These are phyloP conservation scores for Phrixothrix hirtus DNA, from an alignment of 2,888 invertebrate genomes.

Conservation along the genomic window DNA sequence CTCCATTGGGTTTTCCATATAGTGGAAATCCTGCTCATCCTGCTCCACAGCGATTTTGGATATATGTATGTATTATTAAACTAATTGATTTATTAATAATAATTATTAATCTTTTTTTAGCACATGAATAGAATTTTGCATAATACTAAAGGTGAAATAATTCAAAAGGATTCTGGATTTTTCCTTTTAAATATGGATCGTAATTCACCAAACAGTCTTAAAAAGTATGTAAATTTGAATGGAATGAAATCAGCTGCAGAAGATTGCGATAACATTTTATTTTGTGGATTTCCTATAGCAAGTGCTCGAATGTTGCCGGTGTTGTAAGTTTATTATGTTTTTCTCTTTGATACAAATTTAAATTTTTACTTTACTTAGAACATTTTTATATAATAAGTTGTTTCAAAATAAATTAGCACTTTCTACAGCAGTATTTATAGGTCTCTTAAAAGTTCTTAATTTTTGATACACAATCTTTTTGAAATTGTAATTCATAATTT, in stretches of 20 bases:
- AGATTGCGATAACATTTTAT: slow-evolving; percentile 24
- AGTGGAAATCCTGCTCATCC: slow-evolving; percentile 61
- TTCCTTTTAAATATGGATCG: slow-evolving; percentile 49
- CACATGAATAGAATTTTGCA: slow-evolving; percentile 45
- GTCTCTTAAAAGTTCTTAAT: too few relatives aligned
- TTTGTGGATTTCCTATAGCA: slow-evolving; percentile 49
- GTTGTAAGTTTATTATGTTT: slow-evolving; percentile 36
- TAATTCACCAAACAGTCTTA: slow-evolving; percentile 47
- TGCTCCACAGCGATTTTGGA: slow-evolving; percentile 66
- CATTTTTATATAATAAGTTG: too few relatives aligned
- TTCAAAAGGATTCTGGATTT: slow-evolving; percentile 47
- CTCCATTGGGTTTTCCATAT: slow-evolving; percentile 73
- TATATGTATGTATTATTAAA: slow-evolving; percentile 3
- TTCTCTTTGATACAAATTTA: slow-evolving; percentile 4
- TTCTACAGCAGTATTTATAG: too few relatives aligned
- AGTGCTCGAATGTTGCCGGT: slow-evolving; percentile 43
- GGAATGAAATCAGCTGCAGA: background rate
- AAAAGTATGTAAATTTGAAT: slow-evolving; percentile 33
- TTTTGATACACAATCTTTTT: too few relatives aligned
- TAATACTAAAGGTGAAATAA: slow-evolving; percentile 38
- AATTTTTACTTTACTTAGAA: background rate
- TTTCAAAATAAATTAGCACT: too few relatives aligned
- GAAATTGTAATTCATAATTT: too few relatives aligned
- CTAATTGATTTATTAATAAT: background rate
- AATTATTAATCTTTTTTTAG: slow-evolving; percentile 34